A percentile compares a stretch with the other conserved stretches of the same genome.
phyloP scores from a whole-genome alignment of 1,140 invertebrate genomes.

The Vanessa atalanta region DNA sequence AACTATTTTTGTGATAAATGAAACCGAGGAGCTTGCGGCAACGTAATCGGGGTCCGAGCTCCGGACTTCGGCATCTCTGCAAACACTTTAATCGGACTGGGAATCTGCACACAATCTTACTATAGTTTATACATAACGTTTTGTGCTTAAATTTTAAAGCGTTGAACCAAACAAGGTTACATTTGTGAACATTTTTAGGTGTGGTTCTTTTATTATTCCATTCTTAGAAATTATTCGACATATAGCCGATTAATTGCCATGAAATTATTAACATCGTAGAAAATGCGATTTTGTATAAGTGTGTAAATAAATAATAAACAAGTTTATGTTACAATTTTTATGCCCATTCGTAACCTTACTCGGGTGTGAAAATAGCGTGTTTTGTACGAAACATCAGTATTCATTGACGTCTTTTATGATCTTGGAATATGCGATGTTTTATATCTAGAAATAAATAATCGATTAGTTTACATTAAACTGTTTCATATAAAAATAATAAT shows the following conservation, averaged over 20 bases:
- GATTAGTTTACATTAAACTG: constrained; percentile 21
- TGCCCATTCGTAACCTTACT: not conserved
- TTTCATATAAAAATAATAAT: constrained; percentile 35
- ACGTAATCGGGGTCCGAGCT: constrained; percentile 20
- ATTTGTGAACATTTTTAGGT: not conserved
- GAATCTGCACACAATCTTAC: constrained; percentile 17
- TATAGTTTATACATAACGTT: constrained; percentile 6
- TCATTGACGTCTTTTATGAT: constrained; percentile 9
- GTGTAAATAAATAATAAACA: not conserved
- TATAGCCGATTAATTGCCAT: no score
- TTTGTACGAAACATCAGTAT: constrained; percentile 2
- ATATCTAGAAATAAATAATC: constrained; percentile 21
- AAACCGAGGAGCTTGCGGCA: constrained; percentile 17
- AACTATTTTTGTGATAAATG: constrained; percentile 24
- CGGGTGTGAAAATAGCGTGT: not conserved
- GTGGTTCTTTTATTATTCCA: not conserved
- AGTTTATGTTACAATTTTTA: not conserved
- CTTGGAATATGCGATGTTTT: constrained; percentile 7
- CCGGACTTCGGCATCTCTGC: constrained; percentile 22
- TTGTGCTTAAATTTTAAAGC: not conserved
- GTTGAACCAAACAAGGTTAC: not conserved
- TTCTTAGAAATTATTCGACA: no score
- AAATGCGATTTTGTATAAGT: not conserved
- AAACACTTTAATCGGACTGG: constrained; percentile 22
- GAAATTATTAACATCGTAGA: no score